phyloP scores from a whole-genome alignment of 1,140 invertebrate genomes.

The Carposina sasakii region DNA sequence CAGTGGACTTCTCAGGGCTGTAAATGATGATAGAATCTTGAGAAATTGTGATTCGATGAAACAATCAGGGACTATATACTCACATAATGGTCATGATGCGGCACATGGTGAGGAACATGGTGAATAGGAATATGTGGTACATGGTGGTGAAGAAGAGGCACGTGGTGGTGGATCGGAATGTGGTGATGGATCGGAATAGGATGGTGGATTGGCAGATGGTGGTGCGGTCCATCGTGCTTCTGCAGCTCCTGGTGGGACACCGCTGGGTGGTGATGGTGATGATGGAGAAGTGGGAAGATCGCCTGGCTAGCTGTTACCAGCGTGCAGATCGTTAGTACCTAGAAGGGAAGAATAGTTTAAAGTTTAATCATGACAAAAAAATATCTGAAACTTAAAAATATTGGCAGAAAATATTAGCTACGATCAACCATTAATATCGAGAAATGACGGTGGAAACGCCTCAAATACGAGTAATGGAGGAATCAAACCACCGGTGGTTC shows the following conservation, averaged over 20 bases:
- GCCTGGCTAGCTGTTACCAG: conserved; percentile 47
- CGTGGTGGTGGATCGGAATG: conserved; percentile 22
- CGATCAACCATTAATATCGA: no score
- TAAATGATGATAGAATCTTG: no score
- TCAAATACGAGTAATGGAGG: no score
- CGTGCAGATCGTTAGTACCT: conserved; percentile 37
- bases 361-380: no score
- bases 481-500: no score
- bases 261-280: conserved; percentile 43
- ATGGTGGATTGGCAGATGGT: conserved; percentile 26
- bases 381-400: no score
- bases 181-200: conserved; percentile 20
- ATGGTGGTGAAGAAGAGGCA: conserved; percentile 28
- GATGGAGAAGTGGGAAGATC: conserved; percentile 41
- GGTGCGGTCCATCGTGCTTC: conserved; percentile 47
- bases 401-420: no score
- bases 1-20: no score
- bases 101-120: conserved; percentile 31
- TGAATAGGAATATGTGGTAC: conserved; percentile 23
- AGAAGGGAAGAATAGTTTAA: conserved; percentile 18
- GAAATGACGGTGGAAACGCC: no score
- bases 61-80: no score
- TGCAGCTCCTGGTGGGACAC: conserved; percentile 51
- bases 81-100: conserved; percentile 57
- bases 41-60: no score